These are phyloP conservation scores for Mesembrinibis cayennensis DNA, from an alignment of 2,113 vertebrate species.

Conservation along the genomic window DNA sequence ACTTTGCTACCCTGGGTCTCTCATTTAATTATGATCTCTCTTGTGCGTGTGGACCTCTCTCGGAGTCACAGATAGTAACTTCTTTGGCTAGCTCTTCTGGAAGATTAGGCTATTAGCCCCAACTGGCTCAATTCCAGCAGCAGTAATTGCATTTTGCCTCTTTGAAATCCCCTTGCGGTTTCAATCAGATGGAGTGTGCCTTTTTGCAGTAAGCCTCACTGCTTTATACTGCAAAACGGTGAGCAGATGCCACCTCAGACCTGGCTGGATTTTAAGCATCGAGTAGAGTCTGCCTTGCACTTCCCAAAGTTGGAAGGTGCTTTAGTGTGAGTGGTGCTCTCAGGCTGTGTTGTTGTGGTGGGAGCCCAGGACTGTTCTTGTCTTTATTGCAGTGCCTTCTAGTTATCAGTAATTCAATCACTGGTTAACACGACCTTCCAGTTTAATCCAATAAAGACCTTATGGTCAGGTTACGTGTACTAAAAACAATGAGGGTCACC, in stretches of 20 bases:
- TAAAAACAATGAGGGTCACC: conserved; percentile 2
- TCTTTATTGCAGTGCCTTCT: conserved; percentile 14
- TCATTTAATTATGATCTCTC: neutral
- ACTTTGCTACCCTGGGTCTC: neutral
- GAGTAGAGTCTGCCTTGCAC: neutral
- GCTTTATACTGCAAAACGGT: neutral
- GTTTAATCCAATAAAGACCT: conserved; percentile 64
- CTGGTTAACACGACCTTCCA: conserved; percentile 52
- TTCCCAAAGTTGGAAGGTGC: neutral
- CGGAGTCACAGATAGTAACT: neutral
- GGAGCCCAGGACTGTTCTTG: neutral
- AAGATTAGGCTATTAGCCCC: conserved; percentile 22
- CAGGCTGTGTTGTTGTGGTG: neutral
- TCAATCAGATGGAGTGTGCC: neutral
- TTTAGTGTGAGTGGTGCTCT: neutral
- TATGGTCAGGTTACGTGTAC: conserved; percentile 42
- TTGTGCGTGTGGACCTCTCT: neutral
- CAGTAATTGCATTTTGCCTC: conserved; percentile 38
- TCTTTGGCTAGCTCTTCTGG: neutral
- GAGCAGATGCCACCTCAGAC: neutral
- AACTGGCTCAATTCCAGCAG: neutral
- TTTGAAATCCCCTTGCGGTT: neutral
- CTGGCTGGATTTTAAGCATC: neutral
- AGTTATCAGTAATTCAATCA: conserved; percentile 60
- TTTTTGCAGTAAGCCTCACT: neutral